Evolutionary conservation across 2,888 invertebrate genomes (phyloP).

Genomic region (Teinopalpus imperialis): DNA sequence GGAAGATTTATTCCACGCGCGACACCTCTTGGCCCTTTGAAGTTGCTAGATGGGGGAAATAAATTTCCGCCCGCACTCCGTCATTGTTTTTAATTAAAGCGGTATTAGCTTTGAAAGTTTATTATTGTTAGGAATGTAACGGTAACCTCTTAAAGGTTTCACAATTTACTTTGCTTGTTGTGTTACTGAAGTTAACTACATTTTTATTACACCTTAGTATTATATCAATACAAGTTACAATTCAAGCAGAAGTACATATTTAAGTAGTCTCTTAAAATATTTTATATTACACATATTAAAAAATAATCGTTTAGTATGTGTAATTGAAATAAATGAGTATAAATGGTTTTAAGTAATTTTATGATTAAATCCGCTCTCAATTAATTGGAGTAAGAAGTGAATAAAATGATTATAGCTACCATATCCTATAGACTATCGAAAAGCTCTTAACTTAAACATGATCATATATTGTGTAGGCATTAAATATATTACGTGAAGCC

Average conservation of each 20-base stretch:
- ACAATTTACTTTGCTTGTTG: not conserved
- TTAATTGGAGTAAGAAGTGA: too few relatives aligned
- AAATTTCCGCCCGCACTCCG: constrained; percentile 57
- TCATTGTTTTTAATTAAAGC: constrained; percentile 75
- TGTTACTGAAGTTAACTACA: too few relatives aligned
- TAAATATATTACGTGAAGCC: constrained; percentile 62
- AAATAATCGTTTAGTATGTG: too few relatives aligned
- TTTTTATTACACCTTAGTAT: too few relatives aligned
- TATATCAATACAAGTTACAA: too few relatives aligned
- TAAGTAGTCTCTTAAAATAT: too few relatives aligned
- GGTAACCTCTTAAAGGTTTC: constrained; percentile 32
- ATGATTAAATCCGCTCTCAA: too few relatives aligned
- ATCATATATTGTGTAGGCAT: constrained; percentile 48
- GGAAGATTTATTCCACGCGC: constrained; percentile 70
- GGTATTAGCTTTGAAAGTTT: constrained; percentile 57
- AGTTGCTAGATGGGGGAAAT: constrained; percentile 66
- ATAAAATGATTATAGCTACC: too few relatives aligned
- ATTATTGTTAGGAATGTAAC: constrained; percentile 41
- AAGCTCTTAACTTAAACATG: constrained; percentile 27
- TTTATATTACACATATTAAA: too few relatives aligned
- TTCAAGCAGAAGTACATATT: too few relatives aligned
- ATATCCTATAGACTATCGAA: constrained; percentile 8
- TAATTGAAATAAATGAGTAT: too few relatives aligned
- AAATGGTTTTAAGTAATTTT: too few relatives aligned
- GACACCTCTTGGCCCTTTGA: constrained; percentile 75